Conservation (phyloP, 2,113 vertebrate genomes). For the Sprattus sprattus region DNA sequence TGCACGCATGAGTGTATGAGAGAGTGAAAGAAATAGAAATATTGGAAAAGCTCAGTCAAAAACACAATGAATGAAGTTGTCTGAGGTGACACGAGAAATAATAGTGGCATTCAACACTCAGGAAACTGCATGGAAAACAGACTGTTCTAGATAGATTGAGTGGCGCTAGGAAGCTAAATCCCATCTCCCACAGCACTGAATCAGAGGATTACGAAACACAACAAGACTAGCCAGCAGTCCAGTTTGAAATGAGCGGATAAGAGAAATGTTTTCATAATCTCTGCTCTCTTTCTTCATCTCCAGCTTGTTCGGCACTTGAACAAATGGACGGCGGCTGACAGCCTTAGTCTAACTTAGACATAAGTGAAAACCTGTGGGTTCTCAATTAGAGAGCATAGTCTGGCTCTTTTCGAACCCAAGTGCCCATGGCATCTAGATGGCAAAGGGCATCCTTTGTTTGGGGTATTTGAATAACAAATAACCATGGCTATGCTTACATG, state of each 20-base stretch:
- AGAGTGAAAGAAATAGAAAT: slow-evolving; percentile 17
- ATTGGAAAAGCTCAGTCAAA: too few relatives aligned
- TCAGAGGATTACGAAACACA: slow-evolving; percentile 38
- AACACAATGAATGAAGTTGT: too few relatives aligned
- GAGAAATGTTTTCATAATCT: background rate
- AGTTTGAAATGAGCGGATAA: background rate
- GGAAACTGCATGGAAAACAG: slow-evolving; percentile 1
- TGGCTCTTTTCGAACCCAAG: background rate
- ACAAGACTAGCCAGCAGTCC: background rate
- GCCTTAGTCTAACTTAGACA: background rate
- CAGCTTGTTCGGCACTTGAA: background rate
- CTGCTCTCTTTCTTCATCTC: background rate
- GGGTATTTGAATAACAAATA: background rate
- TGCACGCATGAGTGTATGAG: background rate
- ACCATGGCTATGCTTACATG: background rate
- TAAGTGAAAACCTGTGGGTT: background rate
- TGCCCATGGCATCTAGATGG: background rate
- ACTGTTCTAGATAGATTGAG: slow-evolving; percentile 32
- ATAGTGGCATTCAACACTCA: background rate
- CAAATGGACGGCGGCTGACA: background rate
- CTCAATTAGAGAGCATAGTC: too few relatives aligned
- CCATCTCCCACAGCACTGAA: slow-evolving; percentile 23
- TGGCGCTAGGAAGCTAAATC: slow-evolving; percentile 35
- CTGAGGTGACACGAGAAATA: background rate
- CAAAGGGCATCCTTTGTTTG: background rate